Base-by-base conservation (phyloP, 2,797 vertebrate species). In the Lepilemur septentrionalis region DNA sequence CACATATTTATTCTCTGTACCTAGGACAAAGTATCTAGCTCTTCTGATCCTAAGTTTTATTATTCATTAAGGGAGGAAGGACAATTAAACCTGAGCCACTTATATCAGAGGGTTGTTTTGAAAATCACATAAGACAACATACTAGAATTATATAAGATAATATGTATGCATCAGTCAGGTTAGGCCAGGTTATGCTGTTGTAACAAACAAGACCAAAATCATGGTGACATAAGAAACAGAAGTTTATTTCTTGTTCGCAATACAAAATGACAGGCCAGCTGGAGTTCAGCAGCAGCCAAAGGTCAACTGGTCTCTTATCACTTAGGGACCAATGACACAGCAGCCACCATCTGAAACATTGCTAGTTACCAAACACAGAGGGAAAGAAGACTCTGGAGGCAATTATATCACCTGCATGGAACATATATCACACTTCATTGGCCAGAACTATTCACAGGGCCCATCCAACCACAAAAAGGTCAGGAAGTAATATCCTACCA, bases 121-220 rank as follows among this genome's bases (percentile, higher is more conserved):
- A 92, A 75, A 15, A 70, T 90, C 57, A 69, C 12, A 9, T 85
- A 75, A 76, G 11, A 79, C 46, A 32, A 59, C 75, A 61, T 67
- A 46, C n/a, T 63, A 67, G 11, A 46, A 90, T 72, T 32, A 50
- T 22, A 35, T 63, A 80, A 89, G 17, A 67, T 52, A 59, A 43
- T 9, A 63, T 52, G 32, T 52, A 79, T 57, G 0, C 38, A 8
- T 76, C 46, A 17, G 22, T 89, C 78, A 93, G 52, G 25, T 93
- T 85, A 89, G 25, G 50, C 67, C 23, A 85, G 7, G 7, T 63
- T 81, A 88, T 73, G 38, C 43, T 92, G 23, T 86, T 22, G 17
- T 73, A 85, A 82, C 43, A 94, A 94, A 72, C 4, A 76, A 92
- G 69, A 78, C 69, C 79, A 76, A 94, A 95, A 80, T 70, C 22